Evolutionary conservation across 2,888 invertebrate species (phyloP).

Genomic region (Amiota minor): DNA sequence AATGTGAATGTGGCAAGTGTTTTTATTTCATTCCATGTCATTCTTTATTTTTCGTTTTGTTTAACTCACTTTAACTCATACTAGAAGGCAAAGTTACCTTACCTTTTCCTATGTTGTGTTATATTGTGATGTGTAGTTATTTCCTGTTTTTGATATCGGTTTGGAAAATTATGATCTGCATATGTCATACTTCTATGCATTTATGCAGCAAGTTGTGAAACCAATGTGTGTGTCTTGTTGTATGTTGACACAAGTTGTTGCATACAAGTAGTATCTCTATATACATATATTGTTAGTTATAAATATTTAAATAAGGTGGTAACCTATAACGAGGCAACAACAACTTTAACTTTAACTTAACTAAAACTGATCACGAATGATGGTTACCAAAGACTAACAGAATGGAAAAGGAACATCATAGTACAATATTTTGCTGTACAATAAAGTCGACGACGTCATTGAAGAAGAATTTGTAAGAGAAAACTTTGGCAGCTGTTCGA

Average conservation of each 20-base stretch:
- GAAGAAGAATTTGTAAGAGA: too few species aligned
- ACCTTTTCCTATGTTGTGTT: not conserved
- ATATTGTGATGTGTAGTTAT: not conserved
- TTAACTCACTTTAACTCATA: not conserved
- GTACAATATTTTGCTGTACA: too few species aligned
- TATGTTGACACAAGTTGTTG: too few species aligned
- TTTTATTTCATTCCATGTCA: too few species aligned
- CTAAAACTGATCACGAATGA: too few species aligned
- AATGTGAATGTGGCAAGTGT: not conserved
- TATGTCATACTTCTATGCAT: constrained; percentile 8
- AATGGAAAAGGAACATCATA: too few species aligned
- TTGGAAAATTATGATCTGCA: constrained; percentile 16
- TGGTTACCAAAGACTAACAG: too few species aligned
- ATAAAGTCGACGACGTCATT: too few species aligned
- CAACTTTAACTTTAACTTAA: not conserved
- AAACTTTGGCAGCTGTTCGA: constrained; percentile 16
- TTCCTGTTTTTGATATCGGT: constrained; percentile 1
- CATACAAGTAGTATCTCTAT: too few species aligned
- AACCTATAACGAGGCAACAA: not conserved
- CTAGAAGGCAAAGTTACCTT: constrained; percentile 5
- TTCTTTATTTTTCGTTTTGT: not conserved
- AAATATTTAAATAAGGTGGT: constrained; percentile 17
- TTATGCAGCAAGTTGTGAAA: constrained; percentile 15
- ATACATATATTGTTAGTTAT: not conserved
- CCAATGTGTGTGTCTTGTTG: not conserved